Evolutionary conservation across 2,113 vertebrate genomes (phyloP).

Genomic region (Catagonus wagneri): DNA sequence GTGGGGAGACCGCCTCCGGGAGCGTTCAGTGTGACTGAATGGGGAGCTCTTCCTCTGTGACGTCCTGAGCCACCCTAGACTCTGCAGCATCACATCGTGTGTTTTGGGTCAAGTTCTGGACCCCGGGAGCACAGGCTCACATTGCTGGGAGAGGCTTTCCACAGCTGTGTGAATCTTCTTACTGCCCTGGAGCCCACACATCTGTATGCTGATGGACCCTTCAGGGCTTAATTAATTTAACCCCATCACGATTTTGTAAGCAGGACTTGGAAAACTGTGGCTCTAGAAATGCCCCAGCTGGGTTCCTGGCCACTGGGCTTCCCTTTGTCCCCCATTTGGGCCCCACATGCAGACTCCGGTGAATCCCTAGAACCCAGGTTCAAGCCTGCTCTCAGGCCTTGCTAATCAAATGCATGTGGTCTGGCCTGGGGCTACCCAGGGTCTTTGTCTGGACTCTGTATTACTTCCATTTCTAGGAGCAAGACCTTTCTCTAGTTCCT

Average conservation of each 20-base stretch:
- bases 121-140: not conserved
- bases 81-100: not conserved
- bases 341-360: fast-evolving
- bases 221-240: not conserved
- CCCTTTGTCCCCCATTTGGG: not conserved
- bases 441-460: too few species aligned
- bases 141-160: not conserved
- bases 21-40: not conserved
- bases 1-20: not conserved
- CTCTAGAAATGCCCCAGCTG: not conserved
- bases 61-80: not conserved
- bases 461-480: not conserved
- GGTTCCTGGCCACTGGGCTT: not conserved
- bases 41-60: not conserved
- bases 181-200: not conserved
- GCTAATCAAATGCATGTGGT: not conserved
- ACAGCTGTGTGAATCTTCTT: not conserved
- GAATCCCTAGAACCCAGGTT: not conserved
- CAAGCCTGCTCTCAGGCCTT: not conserved
- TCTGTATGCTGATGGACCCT: not conserved
- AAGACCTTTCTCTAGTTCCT: not conserved
- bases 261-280: not conserved
- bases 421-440: not conserved
- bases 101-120: not conserved
- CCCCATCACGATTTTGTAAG: not conserved